Evolutionary conservation across 2,888 invertebrate species (phyloP).

Genomic region (Euphydryas editha): DNA sequence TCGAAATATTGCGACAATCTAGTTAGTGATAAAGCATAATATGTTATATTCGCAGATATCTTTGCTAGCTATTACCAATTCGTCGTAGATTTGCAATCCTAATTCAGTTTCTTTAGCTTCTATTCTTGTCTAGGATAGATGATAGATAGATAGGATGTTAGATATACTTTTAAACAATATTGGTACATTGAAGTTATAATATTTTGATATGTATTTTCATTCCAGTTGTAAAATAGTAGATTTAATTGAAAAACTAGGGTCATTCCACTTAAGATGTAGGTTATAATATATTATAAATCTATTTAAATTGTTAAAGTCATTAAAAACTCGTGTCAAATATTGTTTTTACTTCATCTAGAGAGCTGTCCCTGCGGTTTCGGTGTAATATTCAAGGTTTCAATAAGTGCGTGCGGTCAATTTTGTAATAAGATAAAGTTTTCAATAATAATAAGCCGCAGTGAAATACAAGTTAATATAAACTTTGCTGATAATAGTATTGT

Average conservation of each 20-base stretch:
- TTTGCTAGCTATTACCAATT: constrained; percentile 37
- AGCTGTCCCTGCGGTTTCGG: constrained; percentile 30
- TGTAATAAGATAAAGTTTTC: constrained; percentile 35
- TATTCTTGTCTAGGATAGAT: neutral
- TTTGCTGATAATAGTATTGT: constrained; percentile 42
- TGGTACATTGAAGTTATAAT: too few relatives aligned
- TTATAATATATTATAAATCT: too few relatives aligned
- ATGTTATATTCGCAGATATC: constrained; percentile 22
- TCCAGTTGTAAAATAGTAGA: too few relatives aligned
- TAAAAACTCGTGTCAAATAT: neutral
- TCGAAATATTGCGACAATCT: constrained; percentile 14
- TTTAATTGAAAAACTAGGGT: too few relatives aligned
- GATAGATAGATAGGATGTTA: too few relatives aligned
- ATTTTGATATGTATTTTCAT: too few relatives aligned
- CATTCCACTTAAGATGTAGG: too few relatives aligned
- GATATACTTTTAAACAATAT: too few relatives aligned
- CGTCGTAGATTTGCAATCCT: constrained; percentile 33
- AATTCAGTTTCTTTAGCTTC: constrained; percentile 16
- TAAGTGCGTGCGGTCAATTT: constrained; percentile 34
- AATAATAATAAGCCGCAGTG: constrained; percentile 32
- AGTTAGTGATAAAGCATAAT: constrained; percentile 34
- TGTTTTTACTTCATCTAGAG: constrained; percentile 9
- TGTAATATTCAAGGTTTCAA: constrained; percentile 34
- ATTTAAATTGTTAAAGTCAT: too few relatives aligned
- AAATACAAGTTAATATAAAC: constrained; percentile 40